Base-by-base conservation (phyloP, 2,797 vertebrate species). In the Jordanella pulchra region DNA sequence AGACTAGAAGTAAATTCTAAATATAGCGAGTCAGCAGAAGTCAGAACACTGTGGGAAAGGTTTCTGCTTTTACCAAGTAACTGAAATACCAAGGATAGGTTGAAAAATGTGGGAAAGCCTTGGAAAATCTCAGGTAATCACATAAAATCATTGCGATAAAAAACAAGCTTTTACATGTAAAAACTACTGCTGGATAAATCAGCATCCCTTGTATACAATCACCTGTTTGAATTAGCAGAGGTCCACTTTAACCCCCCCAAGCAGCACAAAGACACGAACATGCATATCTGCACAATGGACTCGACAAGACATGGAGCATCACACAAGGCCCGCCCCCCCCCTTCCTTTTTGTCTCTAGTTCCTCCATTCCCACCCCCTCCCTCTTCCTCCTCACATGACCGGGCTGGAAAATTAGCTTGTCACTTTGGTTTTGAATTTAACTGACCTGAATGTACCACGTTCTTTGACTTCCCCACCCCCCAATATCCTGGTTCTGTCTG, bases 361-460 rank as follows among this genome's bases (percentile, higher is more conserved):
- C 60, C 70, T 53, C 60, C 30, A 6, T 21, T 61, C 44, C 32
- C n/a, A 0, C 50, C 7, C 50, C 44, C 39, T 54, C 58, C 69
- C 35, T 65, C 66, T 55, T 70, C 82, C 77, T 82, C 85, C 75
- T 86, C 83, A 94, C 92, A 92, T 94, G 93, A 94, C 93, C 92
- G 88, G 90, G 84, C 92, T 93, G 91, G 92, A 94, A 94, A 94
- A 93, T 94, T 91, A 94, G 89, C 93, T 92, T 94, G 93, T 94
- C 94, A 92, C 92, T 90, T 93, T 87, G 89, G 89, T 90, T 95
- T 94, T 94, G 91, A 92, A 93, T 93, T 90, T 89, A 93, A 93
- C 89, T 95, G 93, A 94, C 93, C 93, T 94, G 90, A 94, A 92
- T 93, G 89, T 89, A 93, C 91, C 91, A 90, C 87, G 81, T 68